These are phyloP conservation scores for Carettochelys insculpta DNA, from an alignment of 2,113 vertebrate species.

Conservation along the genomic window DNA sequence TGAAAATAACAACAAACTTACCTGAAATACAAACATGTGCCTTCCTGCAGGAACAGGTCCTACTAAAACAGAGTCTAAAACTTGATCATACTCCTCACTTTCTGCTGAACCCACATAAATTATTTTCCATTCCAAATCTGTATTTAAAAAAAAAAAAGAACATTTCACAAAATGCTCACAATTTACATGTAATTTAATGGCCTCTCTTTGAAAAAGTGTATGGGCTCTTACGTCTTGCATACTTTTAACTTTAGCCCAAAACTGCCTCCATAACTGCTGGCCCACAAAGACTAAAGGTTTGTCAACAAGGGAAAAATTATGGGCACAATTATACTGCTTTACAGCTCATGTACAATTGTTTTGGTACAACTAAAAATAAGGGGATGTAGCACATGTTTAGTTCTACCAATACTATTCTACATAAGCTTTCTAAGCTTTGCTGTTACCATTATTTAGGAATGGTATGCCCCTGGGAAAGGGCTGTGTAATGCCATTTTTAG, in stretches of 20 bases:
- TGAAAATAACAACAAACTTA: slow-evolving; percentile 64
- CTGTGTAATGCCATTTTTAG: not conserved
- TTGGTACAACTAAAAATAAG: too few species aligned
- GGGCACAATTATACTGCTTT: not conserved
- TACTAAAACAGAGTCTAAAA: slow-evolving; percentile 85
- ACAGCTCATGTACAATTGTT: too few species aligned
- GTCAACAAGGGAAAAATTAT: not conserved
- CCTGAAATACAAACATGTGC: slow-evolving; percentile 88
- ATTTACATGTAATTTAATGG: not conserved
- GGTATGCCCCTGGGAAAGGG: not conserved
- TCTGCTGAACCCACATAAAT: slow-evolving; percentile 86
- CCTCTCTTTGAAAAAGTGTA: not conserved
- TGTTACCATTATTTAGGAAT: not conserved
- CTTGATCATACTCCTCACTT: slow-evolving; percentile 86
- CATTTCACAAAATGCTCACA: not conserved
- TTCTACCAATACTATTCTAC: not conserved
- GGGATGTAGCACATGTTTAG: too few species aligned
- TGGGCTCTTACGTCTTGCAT: not conserved
- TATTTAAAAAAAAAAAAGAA: slow-evolving; percentile 49
- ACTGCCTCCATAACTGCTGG: not conserved
- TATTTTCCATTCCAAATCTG: slow-evolving; percentile 87
- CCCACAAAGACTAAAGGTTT: not conserved
- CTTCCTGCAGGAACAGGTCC: slow-evolving; percentile 84
- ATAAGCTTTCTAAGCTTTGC: not conserved
- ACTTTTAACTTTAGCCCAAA: not conserved